Percentiles rank a stretch among this genome's conserved stretches.
Conservation (phyloP, 2,113 vertebrate species). For the Capreolus pygargus region DNA sequence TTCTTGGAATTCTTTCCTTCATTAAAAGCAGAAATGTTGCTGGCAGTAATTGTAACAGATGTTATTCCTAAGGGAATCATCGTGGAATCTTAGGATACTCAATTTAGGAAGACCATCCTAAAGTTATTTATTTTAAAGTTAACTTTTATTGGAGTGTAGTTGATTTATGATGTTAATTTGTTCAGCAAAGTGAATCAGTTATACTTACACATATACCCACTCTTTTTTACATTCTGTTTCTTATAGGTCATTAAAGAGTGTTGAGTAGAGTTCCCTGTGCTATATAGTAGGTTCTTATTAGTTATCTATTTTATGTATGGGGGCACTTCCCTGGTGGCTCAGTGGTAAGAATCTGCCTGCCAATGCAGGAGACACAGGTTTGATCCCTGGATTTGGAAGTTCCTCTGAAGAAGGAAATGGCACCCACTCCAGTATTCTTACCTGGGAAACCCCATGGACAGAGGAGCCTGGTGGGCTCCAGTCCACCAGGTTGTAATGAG, state of each 20-base stretch:
- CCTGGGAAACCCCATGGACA: neutral
- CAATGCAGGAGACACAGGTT: neutral
- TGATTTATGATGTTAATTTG: neutral
- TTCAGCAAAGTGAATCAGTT: neutral
- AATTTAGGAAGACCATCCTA: neutral
- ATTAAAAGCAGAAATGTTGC: neutral
- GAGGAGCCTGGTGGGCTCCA: neutral
- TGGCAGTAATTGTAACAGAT: neutral
- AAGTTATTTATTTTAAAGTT: neutral
- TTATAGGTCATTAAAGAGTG: neutral
- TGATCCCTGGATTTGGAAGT: neutral
- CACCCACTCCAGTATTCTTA: neutral
- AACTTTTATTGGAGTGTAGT: neutral
- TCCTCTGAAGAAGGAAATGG: neutral
- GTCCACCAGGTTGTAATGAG: neutral
- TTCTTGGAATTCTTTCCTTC: neutral
- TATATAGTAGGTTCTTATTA: neutral
- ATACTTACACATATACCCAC: neutral
- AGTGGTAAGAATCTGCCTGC: neutral
- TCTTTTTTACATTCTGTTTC: neutral
- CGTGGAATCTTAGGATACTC: neutral
- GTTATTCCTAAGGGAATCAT: neutral
- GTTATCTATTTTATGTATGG: neutral
- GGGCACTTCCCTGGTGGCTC: neutral
- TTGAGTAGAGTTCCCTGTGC: neutral